Percentiles rank a stretch among this genome's conserved stretches.
These are phyloP conservation scores for Ametastegia equiseti DNA, from an alignment of 2,888 invertebrate genomes.

Conservation along the genomic window DNA sequence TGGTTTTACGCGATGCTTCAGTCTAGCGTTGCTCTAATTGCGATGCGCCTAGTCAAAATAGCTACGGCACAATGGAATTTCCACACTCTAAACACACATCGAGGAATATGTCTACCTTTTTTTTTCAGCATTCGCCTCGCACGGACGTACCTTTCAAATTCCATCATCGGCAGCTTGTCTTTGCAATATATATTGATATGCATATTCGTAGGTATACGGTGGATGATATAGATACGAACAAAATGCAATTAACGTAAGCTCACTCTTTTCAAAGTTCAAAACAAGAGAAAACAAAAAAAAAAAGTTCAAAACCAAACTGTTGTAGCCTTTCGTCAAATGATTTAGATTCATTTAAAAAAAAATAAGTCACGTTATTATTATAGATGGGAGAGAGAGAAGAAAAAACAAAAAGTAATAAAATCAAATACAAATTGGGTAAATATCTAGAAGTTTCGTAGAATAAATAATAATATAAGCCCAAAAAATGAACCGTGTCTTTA, in stretches of 20 bases:
- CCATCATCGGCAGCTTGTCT: conserved; percentile 41
- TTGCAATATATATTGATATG: conserved; percentile 44
- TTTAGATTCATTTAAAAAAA: conserved; percentile 12
- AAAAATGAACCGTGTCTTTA: conserved; percentile 36
- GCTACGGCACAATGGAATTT: not conserved
- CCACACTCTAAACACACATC: not conserved
- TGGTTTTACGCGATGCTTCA: not conserved
- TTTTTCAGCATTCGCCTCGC: conserved; percentile 10
- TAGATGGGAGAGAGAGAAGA: not conserved
- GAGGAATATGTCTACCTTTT: not conserved
- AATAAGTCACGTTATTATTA: conserved; percentile 26
- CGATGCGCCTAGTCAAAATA: not conserved
- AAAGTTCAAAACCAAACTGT: conserved; percentile 9
- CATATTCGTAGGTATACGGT: conserved; percentile 41
- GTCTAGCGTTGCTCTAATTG: not conserved
- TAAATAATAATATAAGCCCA: conserved; percentile 37
- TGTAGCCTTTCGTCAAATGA: conserved; percentile 31
- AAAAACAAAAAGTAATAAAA: not conserved
- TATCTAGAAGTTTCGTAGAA: not conserved
- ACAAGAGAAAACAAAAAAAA: not conserved
- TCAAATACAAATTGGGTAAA: not conserved
- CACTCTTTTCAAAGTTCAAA: conserved; percentile 13
- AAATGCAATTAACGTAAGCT: conserved; percentile 21
- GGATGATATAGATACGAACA: conserved; percentile 30
- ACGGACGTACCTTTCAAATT: conserved; percentile 40